phyloP scores from a whole-genome alignment of 2,888 invertebrate genomes.

The Tetropium fuscum region DNA sequence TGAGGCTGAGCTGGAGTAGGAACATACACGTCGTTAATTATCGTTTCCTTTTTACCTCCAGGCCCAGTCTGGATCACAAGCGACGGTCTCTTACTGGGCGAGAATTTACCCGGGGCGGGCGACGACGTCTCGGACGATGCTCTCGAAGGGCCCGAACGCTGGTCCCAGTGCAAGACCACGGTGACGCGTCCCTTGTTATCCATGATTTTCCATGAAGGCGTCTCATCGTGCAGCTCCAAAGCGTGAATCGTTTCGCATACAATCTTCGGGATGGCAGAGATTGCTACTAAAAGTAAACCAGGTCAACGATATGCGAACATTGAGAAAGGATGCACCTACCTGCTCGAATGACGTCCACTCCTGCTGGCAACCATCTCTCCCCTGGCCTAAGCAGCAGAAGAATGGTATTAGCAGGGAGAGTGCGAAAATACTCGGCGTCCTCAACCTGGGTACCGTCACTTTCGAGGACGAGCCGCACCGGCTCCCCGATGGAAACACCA shows the following conservation, averaged over 20 bases:
- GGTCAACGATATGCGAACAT: constrained; percentile 7
- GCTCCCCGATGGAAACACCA: constrained; percentile 87
- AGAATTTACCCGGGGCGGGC: constrained; percentile 69
- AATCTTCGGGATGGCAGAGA: constrained; percentile 96
- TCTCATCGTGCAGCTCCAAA: constrained; percentile 94
- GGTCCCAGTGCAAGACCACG: constrained; percentile 97
- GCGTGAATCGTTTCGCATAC: constrained; percentile 98
- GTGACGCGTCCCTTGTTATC: constrained; percentile 98
- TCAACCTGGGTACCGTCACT: constrained; percentile 97
- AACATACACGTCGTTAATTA: constrained; percentile 71
- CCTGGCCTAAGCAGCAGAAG: constrained; percentile 89
- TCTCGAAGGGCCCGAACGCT: constrained; percentile 74
- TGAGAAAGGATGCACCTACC: constrained; percentile 68
- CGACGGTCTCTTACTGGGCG: constrained; percentile 74
- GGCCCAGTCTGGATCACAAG: constrained; percentile 68
- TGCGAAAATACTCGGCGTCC: constrained; percentile 96
- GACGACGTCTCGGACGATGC: constrained; percentile 68
- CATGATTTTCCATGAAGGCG: constrained; percentile 98
- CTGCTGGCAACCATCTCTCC: constrained; percentile 94
- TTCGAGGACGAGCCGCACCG: constrained; percentile 91
- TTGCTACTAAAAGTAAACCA: constrained; percentile 73
- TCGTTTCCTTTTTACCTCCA: constrained; percentile 69
- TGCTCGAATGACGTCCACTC: constrained; percentile 94
- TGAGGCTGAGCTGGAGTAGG: constrained; percentile 61
- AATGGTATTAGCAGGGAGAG: constrained; percentile 91